Base-by-base conservation (phyloP, 37 sponge, comb jelly and placozoan species). In the Cliona cf. orientalis region DNA sequence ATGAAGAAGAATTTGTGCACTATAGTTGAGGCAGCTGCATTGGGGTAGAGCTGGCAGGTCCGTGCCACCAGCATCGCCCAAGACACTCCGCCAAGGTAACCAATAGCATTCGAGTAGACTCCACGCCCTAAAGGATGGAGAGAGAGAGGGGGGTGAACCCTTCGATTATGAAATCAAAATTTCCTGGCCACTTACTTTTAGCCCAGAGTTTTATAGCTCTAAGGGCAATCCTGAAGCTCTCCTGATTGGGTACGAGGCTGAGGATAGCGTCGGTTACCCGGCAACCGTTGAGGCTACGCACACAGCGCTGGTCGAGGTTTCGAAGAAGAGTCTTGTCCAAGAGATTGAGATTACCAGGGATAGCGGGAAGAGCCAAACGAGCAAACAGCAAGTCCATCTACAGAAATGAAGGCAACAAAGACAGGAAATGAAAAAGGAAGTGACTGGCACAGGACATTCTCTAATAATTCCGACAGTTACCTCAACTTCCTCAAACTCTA, bases 21-120 rank as follows among this genome's bases (percentile, higher is more conserved):
- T 31, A 99, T 87, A 19, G 92, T 97, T 17, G 91, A 84, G 38
- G 99, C 93, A 35, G 84, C 92, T 7, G 99, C 99, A 80, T 94
- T 97, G 49, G 99, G 99, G 46, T 99, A 99, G 35, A 99, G 86
- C 64, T 99, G 99, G 42, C 97, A 99, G 12, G 90, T 95, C 26
- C 99, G 69, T 26, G 99, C 99, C 66, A 99, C 98, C 37, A 99
- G 83, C 86, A 99, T 99, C 29, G 99, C 97, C 99, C 99, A 99
- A 14, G 99, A 99, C 58, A 99, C 99, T 19, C 99, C 99, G 2
- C 99, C 99, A 32, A 99, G 80, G 65, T 91, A 99, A 0, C 99
- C 99, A 69, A 99, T 82, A 33, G 88, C 91, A 86, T 99, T 99
- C 49, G 93, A 92, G 63, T 99, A 99, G 14, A 94, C 77, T 9